Percentiles rank a stretch among this genome's conserved stretches.
Conservation (phyloP, 2,888 invertebrate genomes). For the Drosophila sordidapex region DNA sequence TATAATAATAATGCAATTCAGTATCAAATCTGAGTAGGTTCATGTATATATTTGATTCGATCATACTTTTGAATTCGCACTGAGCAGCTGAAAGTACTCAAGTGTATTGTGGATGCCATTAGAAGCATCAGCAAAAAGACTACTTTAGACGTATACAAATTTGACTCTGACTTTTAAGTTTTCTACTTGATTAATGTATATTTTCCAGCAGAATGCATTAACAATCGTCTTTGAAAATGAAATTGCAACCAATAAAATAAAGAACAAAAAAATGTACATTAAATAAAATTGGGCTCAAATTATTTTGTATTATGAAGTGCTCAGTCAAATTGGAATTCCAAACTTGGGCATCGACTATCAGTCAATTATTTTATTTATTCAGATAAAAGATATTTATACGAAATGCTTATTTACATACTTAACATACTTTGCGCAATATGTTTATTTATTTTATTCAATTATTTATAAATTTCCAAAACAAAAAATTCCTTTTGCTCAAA, state of each 20-base stretch:
- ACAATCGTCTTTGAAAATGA: not conserved
- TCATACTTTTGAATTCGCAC: not conserved
- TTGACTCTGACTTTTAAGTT: not conserved
- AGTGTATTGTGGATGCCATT: not conserved
- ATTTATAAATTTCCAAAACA: not conserved
- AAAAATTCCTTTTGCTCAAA: not conserved
- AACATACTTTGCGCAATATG: no score
- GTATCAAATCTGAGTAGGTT: not conserved
- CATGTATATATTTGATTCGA: not conserved
- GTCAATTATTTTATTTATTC: not conserved
- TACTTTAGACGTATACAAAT: not conserved
- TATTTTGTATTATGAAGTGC: not conserved
- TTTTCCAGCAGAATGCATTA: not conserved
- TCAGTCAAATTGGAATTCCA: not conserved
- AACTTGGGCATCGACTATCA: fast-evolving
- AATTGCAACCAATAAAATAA: no score
- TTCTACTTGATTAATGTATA: not conserved
- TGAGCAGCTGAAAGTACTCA: not conserved
- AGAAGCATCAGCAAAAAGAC: no score
- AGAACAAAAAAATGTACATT: not conserved
- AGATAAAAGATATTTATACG: fast-evolving
- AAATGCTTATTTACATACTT: not conserved
- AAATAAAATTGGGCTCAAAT: not conserved
- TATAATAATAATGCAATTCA: not conserved
- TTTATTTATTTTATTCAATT: not conserved